Evolutionary conservation across 2,888 invertebrate species (phyloP).

Genomic region (Eupithecia exiguata): DNA sequence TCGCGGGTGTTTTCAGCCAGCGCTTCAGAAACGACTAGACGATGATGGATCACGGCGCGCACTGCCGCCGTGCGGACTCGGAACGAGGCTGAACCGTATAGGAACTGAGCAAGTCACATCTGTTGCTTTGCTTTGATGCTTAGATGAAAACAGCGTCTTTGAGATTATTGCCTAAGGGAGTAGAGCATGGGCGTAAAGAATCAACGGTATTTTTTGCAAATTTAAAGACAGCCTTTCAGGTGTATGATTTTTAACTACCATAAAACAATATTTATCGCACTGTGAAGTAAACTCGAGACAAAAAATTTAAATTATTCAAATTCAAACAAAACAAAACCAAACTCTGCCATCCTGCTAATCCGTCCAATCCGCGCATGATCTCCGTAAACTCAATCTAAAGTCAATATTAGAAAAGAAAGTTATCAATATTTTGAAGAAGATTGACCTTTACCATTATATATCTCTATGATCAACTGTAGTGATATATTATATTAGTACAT

Average conservation of each 20-base stretch:
- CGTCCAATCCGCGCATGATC: not conserved
- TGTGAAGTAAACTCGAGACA: not conserved
- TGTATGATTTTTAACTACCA: not conserved
- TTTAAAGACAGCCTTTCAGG: not conserved
- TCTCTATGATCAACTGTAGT: too few relatives aligned
- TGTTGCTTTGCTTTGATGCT: conserved; percentile 59
- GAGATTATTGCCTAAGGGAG: conserved; percentile 34
- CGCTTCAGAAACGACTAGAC: conserved; percentile 58
- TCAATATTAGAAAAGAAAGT: not conserved
- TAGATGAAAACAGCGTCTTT: conserved; percentile 44
- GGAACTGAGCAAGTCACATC: conserved; percentile 48
- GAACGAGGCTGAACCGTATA: conserved; percentile 22
- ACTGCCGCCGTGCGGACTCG: conserved; percentile 59
- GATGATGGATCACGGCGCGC: conserved; percentile 61
- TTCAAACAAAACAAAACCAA: not conserved
- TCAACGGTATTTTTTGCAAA: not conserved
- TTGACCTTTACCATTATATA: too few relatives aligned
- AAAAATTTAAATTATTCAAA: not conserved
- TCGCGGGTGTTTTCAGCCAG: conserved; percentile 47
- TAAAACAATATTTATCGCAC: not conserved
- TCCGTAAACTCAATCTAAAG: not conserved
- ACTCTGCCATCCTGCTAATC: not conserved
- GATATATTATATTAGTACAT: too few relatives aligned
- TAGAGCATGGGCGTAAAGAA: conserved; percentile 8
- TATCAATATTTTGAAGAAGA: not conserved